Evolutionary conservation across 2,888 invertebrate species (phyloP), one percentile per base, ranked within the genome.

Genomic region (Nemotelus pantherinus): DNA sequence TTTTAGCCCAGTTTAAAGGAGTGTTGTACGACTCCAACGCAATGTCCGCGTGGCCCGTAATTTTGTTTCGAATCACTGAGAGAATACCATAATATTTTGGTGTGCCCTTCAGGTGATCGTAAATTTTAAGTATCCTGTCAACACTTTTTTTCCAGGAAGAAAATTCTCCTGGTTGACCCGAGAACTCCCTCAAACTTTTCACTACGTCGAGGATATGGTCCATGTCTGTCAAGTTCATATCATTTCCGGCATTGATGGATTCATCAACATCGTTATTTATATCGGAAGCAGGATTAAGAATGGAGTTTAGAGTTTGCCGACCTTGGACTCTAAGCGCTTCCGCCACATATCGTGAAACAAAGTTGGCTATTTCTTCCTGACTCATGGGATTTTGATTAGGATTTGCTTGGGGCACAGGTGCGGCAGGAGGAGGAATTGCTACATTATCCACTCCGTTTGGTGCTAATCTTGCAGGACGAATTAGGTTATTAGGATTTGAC

Each of bases 1-100:
- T 72, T 25, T 47, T 55, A 48, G 45, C 50, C 74, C 77, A 77
- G 41, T 71, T 74, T n/a, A 79, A 53, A n/a, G 78, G 79, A 10
- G 77, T 71, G 39, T 79, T 79, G 57, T 79, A 79, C 0, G 78
- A 78, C 47, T 80, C 78, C n/a, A 79, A 44, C 2, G 67, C 78
- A n/a, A 58, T 75, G 39, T 79, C 77, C 2, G 77, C 78, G 9
- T 76, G 50, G 7, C 77, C 78, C 53, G 53, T 64, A 3, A 80
- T 78, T 43, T 80, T 77, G 44, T 80, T 80, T 25, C 80, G 39
- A 5, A 79, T 75, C 3, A 9, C 47, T 43, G 3, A 75, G n/a
- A 44, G 43, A 25, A 25, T 25, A 64, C 64, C 45, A 25, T 48
- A 57, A 53, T 70, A 43, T 55, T 55, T 70, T 10, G 70, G 70